Evolutionary conservation across 1,140 invertebrate genomes (phyloP).

Genomic region (Bemisia tabaci): DNA sequence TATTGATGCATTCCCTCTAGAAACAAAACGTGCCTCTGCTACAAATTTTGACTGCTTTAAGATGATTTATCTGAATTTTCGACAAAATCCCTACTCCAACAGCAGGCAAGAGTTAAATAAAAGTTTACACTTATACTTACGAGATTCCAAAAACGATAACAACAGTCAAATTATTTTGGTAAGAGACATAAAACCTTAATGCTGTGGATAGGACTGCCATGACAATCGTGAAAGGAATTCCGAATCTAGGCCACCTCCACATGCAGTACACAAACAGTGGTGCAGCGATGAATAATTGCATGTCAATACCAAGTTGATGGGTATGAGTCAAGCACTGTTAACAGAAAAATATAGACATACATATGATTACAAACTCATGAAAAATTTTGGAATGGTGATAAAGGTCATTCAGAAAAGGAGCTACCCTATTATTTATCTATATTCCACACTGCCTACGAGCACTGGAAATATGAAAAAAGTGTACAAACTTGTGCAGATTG

Average conservation of each 20-base stretch:
- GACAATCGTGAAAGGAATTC: slow-evolving; percentile 33
- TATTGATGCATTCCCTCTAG: too few relatives aligned
- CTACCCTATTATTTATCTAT: too few relatives aligned
- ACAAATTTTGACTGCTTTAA: too few relatives aligned
- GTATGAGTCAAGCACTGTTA: slow-evolving; percentile 52
- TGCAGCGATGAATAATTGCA: slow-evolving; percentile 61
- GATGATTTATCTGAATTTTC: too few relatives aligned
- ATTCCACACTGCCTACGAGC: too few relatives aligned
- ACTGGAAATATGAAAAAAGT: too few relatives aligned
- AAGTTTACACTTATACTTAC: slow-evolving; percentile 30
- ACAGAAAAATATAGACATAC: slow-evolving; percentile 12
- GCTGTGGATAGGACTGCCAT: slow-evolving; percentile 42
- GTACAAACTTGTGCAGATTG: too few relatives aligned
- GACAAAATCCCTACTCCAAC: too few relatives aligned
- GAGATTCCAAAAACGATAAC: slow-evolving; percentile 50
- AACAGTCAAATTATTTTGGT: slow-evolving; percentile 42
- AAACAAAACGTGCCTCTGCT: too few relatives aligned
- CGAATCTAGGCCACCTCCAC: slow-evolving; percentile 36
- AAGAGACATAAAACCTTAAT: slow-evolving; percentile 41
- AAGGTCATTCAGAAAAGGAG: too few relatives aligned
- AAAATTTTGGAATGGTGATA: too few relatives aligned
- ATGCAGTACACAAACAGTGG: slow-evolving; percentile 54
- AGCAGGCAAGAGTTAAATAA: not conserved
- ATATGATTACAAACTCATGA: too few relatives aligned
- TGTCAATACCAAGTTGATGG: slow-evolving; percentile 61